These are phyloP conservation scores for Tetragnatha versicolor DNA, from an alignment of 1,140 invertebrate species.

Conservation along the genomic window DNA sequence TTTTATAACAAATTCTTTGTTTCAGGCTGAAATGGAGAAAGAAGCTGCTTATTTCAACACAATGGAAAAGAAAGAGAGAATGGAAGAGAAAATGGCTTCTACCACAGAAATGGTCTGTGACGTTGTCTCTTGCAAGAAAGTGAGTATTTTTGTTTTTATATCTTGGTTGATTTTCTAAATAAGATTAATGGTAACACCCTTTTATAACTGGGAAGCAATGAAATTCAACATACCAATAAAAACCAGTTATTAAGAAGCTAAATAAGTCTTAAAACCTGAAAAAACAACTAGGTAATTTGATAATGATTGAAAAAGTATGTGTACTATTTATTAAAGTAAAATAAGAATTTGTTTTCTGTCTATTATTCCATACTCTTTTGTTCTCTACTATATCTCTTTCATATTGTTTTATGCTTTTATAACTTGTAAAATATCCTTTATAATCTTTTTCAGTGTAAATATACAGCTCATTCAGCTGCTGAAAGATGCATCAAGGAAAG, in stretches of 20 bases:
- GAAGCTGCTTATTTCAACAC: slow-evolving; percentile 87
- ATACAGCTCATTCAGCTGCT: slow-evolving; percentile 82
- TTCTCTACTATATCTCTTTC: not conserved
- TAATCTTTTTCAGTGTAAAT: slow-evolving; percentile 75
- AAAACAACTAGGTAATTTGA: not conserved
- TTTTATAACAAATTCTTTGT: not conserved
- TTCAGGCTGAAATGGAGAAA: slow-evolving; percentile 71
- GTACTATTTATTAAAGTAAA: not conserved
- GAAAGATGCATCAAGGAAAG: slow-evolving; percentile 82
- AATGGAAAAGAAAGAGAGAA: slow-evolving; percentile 85
- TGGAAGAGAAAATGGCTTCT: slow-evolving; percentile 90
- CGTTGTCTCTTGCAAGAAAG: slow-evolving; percentile 83
- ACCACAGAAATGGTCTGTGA: slow-evolving; percentile 85
- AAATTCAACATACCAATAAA: too few relatives aligned
- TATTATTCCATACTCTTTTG: not conserved
- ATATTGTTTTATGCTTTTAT: not conserved
- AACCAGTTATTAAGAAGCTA: too few relatives aligned
- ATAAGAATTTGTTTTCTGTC: too few relatives aligned
- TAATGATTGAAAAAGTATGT: not conserved
- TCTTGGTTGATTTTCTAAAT: too few relatives aligned
- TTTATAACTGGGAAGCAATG: too few relatives aligned
- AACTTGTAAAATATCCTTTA: not conserved
- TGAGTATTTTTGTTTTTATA: too few relatives aligned
- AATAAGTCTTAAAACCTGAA: too few relatives aligned
- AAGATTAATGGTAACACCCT: too few relatives aligned